These are phyloP conservation scores for Turdus rufiventris DNA, from an alignment of 2,113 vertebrate genomes.

Conservation along the genomic window DNA sequence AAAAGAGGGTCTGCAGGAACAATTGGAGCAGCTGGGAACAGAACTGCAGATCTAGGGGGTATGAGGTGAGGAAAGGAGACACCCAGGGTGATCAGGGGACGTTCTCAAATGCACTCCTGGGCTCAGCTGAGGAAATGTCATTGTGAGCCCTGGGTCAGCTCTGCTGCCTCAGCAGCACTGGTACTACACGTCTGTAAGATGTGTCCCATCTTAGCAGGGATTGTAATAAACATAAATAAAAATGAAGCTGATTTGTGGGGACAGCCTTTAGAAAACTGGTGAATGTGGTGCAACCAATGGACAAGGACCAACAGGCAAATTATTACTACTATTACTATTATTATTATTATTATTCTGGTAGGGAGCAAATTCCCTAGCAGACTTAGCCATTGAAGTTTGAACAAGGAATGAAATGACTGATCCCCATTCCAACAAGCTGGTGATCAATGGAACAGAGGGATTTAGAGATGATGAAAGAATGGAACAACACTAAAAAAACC, in stretches of 20 bases:
- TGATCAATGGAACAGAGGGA: background rate
- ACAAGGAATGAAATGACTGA: background rate
- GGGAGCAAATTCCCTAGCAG: background rate
- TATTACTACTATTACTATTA: background rate
- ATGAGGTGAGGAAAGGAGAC: background rate
- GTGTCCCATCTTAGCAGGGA: background rate
- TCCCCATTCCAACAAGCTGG: background rate
- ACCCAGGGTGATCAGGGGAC: background rate
- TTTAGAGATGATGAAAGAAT: background rate
- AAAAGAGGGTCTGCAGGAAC: background rate
- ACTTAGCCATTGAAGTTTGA: background rate
- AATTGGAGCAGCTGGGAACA: background rate
- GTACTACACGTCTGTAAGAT: background rate
- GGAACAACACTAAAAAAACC: background rate
- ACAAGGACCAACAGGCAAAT: background rate
- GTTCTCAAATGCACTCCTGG: background rate
- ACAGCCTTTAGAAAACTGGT: background rate
- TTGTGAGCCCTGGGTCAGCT: background rate
- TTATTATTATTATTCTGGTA: background rate
- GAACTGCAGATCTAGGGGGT: background rate
- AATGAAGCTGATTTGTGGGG: background rate
- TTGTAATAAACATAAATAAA: background rate
- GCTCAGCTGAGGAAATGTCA: background rate
- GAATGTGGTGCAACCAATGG: background rate
- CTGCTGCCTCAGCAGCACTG: background rate